Conservation (phyloP, 2,113 vertebrate genomes). For the Onychostruthus taczanowskii region DNA sequence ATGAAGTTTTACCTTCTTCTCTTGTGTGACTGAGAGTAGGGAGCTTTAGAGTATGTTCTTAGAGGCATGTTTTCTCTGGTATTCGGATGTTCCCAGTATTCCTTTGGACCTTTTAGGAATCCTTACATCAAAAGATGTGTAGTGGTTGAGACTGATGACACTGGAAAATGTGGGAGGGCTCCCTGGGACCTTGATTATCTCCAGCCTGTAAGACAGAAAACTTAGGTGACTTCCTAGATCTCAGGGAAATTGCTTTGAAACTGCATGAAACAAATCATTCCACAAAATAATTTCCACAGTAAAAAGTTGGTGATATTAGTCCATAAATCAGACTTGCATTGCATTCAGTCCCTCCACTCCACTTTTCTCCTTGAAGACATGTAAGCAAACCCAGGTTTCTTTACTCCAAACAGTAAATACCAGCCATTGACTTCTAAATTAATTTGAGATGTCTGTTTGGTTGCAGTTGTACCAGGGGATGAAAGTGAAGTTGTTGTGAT, state of each 20-base stretch:
- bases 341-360: neutral
- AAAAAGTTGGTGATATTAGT: neutral
- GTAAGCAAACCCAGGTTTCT: neutral
- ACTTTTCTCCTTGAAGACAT: neutral
- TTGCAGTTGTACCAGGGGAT: neutral
- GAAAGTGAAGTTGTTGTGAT: neutral
- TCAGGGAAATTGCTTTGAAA: neutral
- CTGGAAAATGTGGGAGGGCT: neutral
- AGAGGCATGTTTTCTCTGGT: neutral
- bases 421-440: neutral
- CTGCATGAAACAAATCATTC: conserved; percentile 6
- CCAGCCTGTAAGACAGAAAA: neutral
- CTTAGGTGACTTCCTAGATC: neutral
- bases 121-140: neutral
- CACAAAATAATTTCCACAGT: neutral
- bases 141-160: neutral
- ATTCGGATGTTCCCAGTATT: neutral
- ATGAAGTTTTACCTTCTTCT: neutral
- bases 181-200: neutral
- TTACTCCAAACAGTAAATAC: neutral
- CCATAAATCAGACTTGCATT: conserved; percentile 5
- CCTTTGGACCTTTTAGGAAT: neutral
- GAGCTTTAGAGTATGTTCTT: neutral
- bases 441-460: neutral
- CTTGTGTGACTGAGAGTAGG: neutral